Evolutionary conservation across 2,797 vertebrate species (phyloP), one percentile per base, ranked within the genome.

Genomic region (Betta splendens): DNA sequence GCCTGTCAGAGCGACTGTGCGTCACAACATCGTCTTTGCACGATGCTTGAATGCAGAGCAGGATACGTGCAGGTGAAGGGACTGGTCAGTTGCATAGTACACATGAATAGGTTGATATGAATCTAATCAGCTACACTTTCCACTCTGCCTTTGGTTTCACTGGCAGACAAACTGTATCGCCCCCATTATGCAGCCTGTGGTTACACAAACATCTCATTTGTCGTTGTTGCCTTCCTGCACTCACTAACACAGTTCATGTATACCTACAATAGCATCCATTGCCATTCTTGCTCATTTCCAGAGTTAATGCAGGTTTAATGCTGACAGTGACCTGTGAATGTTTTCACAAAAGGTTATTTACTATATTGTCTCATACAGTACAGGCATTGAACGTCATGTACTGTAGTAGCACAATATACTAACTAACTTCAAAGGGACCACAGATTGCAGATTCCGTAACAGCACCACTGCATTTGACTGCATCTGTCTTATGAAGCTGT

Each of bases 1-100:
- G 50, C 51, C 22, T 69, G 69, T 70, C 72, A 54, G 39, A 43
- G 43, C 5, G 17, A 17, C 20, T 47, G 22, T 47, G 37, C 28
- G 31, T 48, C 46, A 72, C 52, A 56, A 29, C 16, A 23, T 22
- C 37, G 9, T 18, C 31, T 26, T 44, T 55, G 26, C 26, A 28
- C 26, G 28, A 28, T 43, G 23, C 36, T 31, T n/a, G 16, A 60
- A 31, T 49, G 36, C 35, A 47, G 51, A 44, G 43, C 35, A 4
- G n/a, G 4, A 3, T n/a, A 15, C 25, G 37, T 17, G 10, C 6
- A 18, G 42, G 17, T 15, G 9, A 32, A 23, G 32, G 12, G 36
- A 33, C 23, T 11, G 13, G 10, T n/a, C 5, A 11, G 9, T 29
- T 29, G 28, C 28, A 10, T 3, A 11, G 11, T 29, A 28, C 9